phyloP scores from a whole-genome alignment of 2,888 invertebrate genomes.

The Hemicrepidius hirtus region DNA sequence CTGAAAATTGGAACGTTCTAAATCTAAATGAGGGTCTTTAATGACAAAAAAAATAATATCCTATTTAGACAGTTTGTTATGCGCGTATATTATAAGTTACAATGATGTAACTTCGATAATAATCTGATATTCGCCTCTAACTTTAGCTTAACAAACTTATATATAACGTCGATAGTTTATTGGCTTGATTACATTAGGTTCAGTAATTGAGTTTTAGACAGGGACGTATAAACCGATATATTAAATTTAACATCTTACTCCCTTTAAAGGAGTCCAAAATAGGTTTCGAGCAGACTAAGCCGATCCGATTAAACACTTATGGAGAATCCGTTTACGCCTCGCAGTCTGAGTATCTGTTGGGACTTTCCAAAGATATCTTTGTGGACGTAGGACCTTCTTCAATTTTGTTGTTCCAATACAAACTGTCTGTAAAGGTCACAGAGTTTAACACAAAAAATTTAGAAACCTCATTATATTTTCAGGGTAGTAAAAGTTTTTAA shows the following conservation, averaged over 20 bases:
- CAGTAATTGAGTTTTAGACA: slow-evolving; percentile 40
- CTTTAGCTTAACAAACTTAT: slow-evolving; percentile 23
- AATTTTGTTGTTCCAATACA: not conserved
- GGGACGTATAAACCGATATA: slow-evolving; percentile 23
- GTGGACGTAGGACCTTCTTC: slow-evolving; percentile 8
- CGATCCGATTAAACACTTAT: slow-evolving; percentile 29
- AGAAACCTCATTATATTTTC: too few relatives aligned
- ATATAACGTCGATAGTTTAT: slow-evolving; percentile 32
- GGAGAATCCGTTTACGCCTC: slow-evolving; percentile 2
- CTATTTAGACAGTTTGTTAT: too few relatives aligned
- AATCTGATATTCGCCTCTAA: slow-evolving; percentile 29
- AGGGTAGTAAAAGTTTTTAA: too few relatives aligned
- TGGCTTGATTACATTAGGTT: slow-evolving; percentile 41
- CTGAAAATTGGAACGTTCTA: not conserved
- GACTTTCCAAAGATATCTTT: not conserved
- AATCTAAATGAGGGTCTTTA: too few relatives aligned
- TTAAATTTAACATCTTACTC: slow-evolving; percentile 37
- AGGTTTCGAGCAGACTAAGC: slow-evolving; percentile 30
- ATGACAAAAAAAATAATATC: too few relatives aligned
- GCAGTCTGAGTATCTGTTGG: not conserved
- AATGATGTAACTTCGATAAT: slow-evolving; percentile 21
- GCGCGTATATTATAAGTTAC: slow-evolving; percentile 1
- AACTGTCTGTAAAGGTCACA: not conserved
- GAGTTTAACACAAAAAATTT: too few relatives aligned
- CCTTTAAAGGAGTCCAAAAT: slow-evolving; percentile 26